These are phyloP conservation scores for Odontothrips loti DNA, from an alignment of 2,888 invertebrate genomes.

Conservation along the genomic window DNA sequence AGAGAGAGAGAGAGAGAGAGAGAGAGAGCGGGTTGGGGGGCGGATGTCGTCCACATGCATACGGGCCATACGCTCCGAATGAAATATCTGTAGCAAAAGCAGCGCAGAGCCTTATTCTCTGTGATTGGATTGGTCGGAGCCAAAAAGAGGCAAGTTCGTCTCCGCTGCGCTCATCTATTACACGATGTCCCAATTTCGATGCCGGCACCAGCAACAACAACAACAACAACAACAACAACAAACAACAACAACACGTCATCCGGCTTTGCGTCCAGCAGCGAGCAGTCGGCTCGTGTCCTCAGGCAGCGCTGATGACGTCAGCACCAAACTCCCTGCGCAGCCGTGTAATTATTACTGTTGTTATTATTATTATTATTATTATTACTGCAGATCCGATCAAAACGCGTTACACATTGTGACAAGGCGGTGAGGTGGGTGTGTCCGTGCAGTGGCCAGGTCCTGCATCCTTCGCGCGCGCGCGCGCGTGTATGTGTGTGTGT, in stretches of 20 bases:
- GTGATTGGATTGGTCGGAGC: constrained; percentile 5
- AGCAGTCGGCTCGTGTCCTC: not conserved
- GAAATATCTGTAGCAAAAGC: not conserved
- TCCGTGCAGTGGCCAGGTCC: no score
- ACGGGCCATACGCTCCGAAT: not conserved
- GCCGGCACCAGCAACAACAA: not conserved
- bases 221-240: not conserved
- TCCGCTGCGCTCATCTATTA: constrained; percentile 17
- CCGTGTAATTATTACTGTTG: no score
- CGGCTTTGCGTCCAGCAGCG: not conserved
- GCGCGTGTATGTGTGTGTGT: no score
- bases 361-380: no score
- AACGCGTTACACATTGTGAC: no score
- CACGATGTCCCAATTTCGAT: constrained; percentile 11
- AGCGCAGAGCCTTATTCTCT: not conserved
- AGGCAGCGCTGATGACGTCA: no score
- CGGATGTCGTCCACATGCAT: not conserved
- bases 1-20: not conserved
- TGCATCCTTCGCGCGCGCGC: no score
- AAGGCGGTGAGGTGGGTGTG: no score
- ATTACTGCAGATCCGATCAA: no score
- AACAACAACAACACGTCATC: not conserved
- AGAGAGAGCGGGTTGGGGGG: not conserved
- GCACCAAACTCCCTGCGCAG: no score
- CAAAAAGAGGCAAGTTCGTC: not conserved